Conservation (phyloP, 2,888 invertebrate species). For the Lithophane leautieri region DNA sequence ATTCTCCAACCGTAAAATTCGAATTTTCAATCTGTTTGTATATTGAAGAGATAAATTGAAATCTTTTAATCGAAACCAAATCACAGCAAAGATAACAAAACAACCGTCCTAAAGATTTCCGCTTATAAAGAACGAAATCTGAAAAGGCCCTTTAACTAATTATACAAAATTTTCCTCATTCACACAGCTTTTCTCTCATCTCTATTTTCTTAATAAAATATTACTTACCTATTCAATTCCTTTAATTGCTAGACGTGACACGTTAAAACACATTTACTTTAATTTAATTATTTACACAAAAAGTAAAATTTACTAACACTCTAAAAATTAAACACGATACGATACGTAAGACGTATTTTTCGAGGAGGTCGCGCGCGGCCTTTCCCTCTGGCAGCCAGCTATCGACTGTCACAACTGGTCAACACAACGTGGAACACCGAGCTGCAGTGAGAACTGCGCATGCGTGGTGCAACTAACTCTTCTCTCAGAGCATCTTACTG, state of each 20-base stretch:
- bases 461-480: slow-evolving; percentile 84
- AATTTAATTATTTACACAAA: slow-evolving; percentile 63
- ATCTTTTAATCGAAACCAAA: slow-evolving; percentile 39
- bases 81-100: slow-evolving; percentile 50
- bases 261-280: slow-evolving; percentile 68
- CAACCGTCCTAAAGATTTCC: slow-evolving; percentile 39
- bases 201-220: slow-evolving; percentile 52
- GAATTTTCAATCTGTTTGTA: slow-evolving; percentile 22
- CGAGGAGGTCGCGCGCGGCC: slow-evolving; percentile 70
- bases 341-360: slow-evolving; percentile 61
- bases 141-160: slow-evolving; percentile 65
- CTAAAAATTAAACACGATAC: slow-evolving; percentile 61
- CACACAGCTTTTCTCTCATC: slow-evolving; percentile 44
- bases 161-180: slow-evolving; percentile 65
- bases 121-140: slow-evolving; percentile 58
- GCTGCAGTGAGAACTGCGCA: slow-evolving; percentile 85
- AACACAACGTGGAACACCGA: slow-evolving; percentile 78
- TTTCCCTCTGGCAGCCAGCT: slow-evolving; percentile 72
- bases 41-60: slow-evolving; percentile 19
- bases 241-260: slow-evolving; percentile 66
- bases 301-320: slow-evolving; percentile 60
- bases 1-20: neutral
- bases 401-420: slow-evolving; percentile 83
- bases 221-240: slow-evolving; percentile 71
- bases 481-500: slow-evolving; percentile 75